phyloP scores from a whole-genome alignment of 2,888 invertebrate genomes.

The Sericinus montela region DNA sequence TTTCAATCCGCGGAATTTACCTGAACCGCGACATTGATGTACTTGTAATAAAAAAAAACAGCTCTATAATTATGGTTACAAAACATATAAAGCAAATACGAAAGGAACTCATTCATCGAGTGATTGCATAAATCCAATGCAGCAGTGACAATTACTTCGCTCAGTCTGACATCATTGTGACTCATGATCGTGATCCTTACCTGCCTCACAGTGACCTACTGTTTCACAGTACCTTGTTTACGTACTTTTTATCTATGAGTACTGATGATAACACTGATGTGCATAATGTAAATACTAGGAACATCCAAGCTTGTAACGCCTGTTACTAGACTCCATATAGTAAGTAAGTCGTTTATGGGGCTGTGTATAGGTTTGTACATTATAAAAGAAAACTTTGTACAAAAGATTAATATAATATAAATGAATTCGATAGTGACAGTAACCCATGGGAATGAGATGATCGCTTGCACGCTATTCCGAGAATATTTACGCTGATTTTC shows the following conservation, averaged over 20 bases:
- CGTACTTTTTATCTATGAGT: constrained; percentile 4
- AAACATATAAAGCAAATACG: background rate
- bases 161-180: constrained; percentile 14
- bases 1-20: background rate
- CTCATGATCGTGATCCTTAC: constrained; percentile 8
- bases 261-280: background rate
- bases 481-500: too few relatives aligned
- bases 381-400: too few relatives aligned
- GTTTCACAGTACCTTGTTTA: background rate
- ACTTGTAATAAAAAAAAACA: background rate
- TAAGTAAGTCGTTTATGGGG: too few relatives aligned
- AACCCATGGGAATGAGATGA: too few relatives aligned
- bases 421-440: too few relatives aligned
- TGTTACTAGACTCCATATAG: too few relatives aligned
- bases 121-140: constrained; percentile 8
- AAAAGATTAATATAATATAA: too few relatives aligned
- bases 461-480: too few relatives aligned
- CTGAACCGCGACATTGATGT: background rate
- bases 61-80: background rate
- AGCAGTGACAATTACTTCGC: background rate
- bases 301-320: too few relatives aligned
- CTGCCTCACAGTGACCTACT: constrained; percentile 15
- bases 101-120: constrained; percentile 4
- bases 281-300: too few relatives aligned
- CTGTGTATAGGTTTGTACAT: too few relatives aligned